Conservation (phyloP, 2,113 vertebrate species). For the Scomber japonicus region DNA sequence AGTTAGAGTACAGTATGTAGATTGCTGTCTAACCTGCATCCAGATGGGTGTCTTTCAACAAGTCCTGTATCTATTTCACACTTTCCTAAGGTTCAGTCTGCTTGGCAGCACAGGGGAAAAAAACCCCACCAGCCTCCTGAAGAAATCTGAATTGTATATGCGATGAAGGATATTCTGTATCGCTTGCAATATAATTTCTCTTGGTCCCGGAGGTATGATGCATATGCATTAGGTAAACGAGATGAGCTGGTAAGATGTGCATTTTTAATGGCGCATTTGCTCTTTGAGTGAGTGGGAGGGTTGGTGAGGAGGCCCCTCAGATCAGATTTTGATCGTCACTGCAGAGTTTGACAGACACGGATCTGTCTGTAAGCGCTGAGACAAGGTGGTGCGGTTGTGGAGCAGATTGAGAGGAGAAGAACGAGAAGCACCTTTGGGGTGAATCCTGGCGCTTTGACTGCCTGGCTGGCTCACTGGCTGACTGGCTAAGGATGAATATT, state of each 20-base stretch:
- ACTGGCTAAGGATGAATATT: conserved; percentile 81
- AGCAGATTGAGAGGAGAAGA: conserved; percentile 75
- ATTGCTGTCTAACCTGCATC: conserved; percentile 68
- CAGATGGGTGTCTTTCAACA: conserved; percentile 81
- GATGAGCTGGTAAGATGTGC: conserved; percentile 82
- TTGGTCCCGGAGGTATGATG: conserved; percentile 82
- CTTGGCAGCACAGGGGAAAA: conserved; percentile 37
- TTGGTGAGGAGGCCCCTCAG: conserved; percentile 66
- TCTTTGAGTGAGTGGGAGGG: conserved; percentile 81
- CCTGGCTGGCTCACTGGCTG: conserved; percentile 72
- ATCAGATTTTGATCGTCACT: conserved; percentile 74
- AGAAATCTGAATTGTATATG: conserved; percentile 81
- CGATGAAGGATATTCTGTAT: conserved; percentile 76
- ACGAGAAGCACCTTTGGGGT: conserved; percentile 76
- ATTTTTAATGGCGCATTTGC: conserved; percentile 86
- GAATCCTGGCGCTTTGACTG: conserved; percentile 77
- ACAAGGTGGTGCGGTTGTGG: conserved; percentile 68
- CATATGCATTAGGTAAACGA: conserved; percentile 85
- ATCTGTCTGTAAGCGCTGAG: conserved; percentile 67
- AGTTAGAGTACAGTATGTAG: conserved; percentile 58
- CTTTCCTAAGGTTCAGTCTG: conserved; percentile 72
- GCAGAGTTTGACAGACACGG: conserved; percentile 78
- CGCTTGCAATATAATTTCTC: conserved; percentile 77
- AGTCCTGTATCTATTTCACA: conserved; percentile 74
- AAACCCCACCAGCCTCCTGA: conserved; percentile 53